These are phyloP conservation scores for Petrocephalus microphthalmus DNA, from an alignment of 2,113 vertebrate genomes.

Conservation along the genomic window DNA sequence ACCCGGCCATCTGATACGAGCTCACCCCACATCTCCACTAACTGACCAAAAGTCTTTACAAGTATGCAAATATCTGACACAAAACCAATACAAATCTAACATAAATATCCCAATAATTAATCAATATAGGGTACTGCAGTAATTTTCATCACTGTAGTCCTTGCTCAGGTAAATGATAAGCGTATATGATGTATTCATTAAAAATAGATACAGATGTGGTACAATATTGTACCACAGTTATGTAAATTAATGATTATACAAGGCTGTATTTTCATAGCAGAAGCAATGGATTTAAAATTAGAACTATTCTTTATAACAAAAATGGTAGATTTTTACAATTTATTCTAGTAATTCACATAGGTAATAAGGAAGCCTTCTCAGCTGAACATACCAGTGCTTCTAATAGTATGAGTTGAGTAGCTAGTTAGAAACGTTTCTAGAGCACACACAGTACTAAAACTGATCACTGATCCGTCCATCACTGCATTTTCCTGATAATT, in stretches of 20 bases:
- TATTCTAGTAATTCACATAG: neutral
- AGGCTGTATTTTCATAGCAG: too few species aligned
- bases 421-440: neutral
- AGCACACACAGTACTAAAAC: neutral
- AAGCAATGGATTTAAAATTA: too few species aligned
- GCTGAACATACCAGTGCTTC: neutral
- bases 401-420: neutral
- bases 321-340: neutral
- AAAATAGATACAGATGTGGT: too few species aligned
- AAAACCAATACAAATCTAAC: neutral
- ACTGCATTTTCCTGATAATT: neutral
- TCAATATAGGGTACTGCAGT: too few species aligned
- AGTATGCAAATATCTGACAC: neutral
- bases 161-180: too few species aligned
- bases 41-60: neutral
- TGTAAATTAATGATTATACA: too few species aligned
- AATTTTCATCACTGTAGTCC: too few species aligned
- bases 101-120: too few species aligned
- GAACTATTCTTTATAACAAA: neutral
- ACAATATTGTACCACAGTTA: too few species aligned
- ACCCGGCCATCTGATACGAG: slow-evolving; percentile 89
- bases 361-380: neutral
- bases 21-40: slow-evolving; percentile 69
- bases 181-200: too few species aligned
- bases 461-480: neutral